These are phyloP conservation scores for Drosophila nigrodunni DNA, from an alignment of 1,140 invertebrate species.

Conservation along the genomic window DNA sequence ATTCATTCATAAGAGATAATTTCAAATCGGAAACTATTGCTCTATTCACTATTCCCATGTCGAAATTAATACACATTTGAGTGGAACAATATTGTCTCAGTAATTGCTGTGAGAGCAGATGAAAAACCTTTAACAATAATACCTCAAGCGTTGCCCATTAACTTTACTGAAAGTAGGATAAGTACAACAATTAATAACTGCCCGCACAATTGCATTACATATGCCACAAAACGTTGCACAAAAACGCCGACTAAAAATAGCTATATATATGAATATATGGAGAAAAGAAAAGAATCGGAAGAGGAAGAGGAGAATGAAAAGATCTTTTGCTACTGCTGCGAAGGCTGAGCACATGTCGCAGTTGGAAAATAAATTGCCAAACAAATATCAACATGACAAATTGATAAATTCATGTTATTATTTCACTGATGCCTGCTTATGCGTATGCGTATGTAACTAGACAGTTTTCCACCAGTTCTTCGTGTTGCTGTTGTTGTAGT, in stretches of 20 bases:
- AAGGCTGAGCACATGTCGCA: slow-evolving; percentile 50
- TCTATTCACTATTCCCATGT: not conserved
- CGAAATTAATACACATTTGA: slow-evolving; percentile 10
- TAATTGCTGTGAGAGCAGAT: slow-evolving; percentile 1
- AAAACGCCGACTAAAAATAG: slow-evolving; percentile 57
- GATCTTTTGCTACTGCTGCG: not conserved
- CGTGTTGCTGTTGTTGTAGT: slow-evolving; percentile 45
- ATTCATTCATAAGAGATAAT: no score
- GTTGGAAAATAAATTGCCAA: slow-evolving; percentile 81
- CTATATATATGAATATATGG: slow-evolving; percentile 59
- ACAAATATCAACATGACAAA: slow-evolving; percentile 84
- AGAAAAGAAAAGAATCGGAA: slow-evolving; percentile 2
- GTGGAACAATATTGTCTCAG: not conserved
- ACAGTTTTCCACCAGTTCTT: slow-evolving; percentile 1
- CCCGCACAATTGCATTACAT: slow-evolving; percentile 67
- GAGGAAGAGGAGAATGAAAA: not conserved
- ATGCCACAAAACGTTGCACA: slow-evolving; percentile 41
- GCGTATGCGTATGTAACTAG: slow-evolving; percentile 8
- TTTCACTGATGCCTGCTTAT: slow-evolving; percentile 62
- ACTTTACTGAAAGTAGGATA: slow-evolving; percentile 36
- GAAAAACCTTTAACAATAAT: slow-evolving; percentile 6
- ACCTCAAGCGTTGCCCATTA: slow-evolving; percentile 38
- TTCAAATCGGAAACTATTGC: no score
- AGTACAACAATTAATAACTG: slow-evolving; percentile 76
- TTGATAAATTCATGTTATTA: slow-evolving; percentile 84